phyloP scores from a whole-genome alignment of 2,113 vertebrate genomes.

The Crypturellus undulatus region DNA sequence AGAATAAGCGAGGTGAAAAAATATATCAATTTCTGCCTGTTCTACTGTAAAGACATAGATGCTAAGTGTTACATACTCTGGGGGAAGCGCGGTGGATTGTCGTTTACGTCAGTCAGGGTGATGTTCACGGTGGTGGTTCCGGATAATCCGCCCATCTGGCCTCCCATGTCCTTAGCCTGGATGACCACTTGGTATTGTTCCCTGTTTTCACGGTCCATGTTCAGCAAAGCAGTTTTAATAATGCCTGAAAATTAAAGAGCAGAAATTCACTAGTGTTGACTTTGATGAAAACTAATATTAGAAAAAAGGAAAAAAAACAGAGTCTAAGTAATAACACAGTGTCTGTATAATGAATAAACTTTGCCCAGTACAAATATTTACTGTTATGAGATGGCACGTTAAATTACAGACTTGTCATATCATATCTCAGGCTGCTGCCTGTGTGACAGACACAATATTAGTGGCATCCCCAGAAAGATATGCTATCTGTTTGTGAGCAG shows the following conservation, averaged over 20 bases:
- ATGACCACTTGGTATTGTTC: constrained; percentile 96
- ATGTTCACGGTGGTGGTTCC: constrained; percentile 96
- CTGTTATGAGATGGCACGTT: constrained; percentile 24
- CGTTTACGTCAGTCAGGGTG: constrained; percentile 90
- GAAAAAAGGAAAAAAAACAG: not conserved
- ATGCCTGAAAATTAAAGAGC: constrained; percentile 83
- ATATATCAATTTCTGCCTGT: not conserved
- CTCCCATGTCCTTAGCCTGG: constrained; percentile 97
- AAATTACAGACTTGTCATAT: constrained; percentile 50
- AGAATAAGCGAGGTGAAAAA: not conserved
- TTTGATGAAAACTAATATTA: constrained; percentile 40
- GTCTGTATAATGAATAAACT: constrained; percentile 1
- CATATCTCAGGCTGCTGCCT: constrained; percentile 14
- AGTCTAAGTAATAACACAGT: constrained; percentile 11
- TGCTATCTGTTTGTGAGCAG: constrained; percentile 10
- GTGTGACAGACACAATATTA: constrained; percentile 13
- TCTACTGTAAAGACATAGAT: constrained; percentile 14
- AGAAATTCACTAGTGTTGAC: not conserved
- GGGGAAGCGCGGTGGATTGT: constrained; percentile 93
- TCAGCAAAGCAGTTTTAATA: constrained; percentile 93
- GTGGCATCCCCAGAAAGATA: not conserved
- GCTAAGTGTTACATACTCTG: constrained; percentile 84
- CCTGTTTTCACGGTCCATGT: constrained; percentile 94
- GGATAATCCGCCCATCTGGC: constrained; percentile 95
- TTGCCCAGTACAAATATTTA: constrained; percentile 47